Conservation (phyloP, 1,140 invertebrate genomes). For the Mactra quadrangularis region DNA sequence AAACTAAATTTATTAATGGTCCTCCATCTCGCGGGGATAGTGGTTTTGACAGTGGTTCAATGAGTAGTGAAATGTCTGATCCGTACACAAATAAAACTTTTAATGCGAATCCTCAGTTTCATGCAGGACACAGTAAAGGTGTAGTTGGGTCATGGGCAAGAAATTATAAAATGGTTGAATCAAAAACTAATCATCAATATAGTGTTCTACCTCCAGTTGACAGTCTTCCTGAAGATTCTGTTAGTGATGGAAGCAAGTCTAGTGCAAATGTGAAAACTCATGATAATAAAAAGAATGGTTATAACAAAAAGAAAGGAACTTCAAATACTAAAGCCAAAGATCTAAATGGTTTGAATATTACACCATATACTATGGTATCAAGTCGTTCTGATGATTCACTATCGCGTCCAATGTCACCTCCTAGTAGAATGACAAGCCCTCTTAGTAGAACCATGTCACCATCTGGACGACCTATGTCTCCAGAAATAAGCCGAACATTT, state of each 20-base stretch:
- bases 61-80: constrained; percentile 75
- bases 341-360: background rate
- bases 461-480: constrained; percentile 1
- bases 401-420: constrained; percentile 14
- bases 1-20: constrained; percentile 59
- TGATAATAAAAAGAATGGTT: background rate
- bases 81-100: constrained; percentile 58
- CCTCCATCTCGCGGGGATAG: constrained; percentile 70
- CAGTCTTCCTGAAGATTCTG: constrained; percentile 19
- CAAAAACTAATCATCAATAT: background rate
- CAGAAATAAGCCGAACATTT: background rate
- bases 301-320: background rate
- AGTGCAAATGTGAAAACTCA: no score
- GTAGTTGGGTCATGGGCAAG: constrained; percentile 45
- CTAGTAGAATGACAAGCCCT: constrained; percentile 23
- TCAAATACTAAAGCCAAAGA: background rate
- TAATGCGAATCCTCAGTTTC: constrained; percentile 55
- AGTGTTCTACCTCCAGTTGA: constrained; percentile 33
- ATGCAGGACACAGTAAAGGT: constrained; percentile 66
- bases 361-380: constrained; percentile 30
- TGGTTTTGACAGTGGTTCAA: constrained; percentile 78
- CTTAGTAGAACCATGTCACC: constrained; percentile 11
- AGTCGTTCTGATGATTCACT: background rate
- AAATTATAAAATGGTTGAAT: constrained; percentile 59
- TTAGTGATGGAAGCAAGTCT: constrained; percentile 1